Conservation (phyloP, 2,113 vertebrate genomes). For the Naja naja region DNA sequence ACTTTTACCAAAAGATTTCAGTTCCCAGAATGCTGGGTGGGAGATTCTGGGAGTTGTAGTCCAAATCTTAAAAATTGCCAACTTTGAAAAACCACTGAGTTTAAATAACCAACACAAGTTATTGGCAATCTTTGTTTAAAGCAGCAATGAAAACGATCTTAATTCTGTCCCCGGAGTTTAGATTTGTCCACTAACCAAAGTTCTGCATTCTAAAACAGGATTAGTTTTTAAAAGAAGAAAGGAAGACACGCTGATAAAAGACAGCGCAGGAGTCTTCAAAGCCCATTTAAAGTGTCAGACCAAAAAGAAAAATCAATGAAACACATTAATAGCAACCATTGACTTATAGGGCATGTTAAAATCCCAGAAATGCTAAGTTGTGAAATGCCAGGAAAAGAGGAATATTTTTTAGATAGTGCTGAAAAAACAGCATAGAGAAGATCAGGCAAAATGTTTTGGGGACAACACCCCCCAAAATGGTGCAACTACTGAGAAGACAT, state of each 20-base stretch:
- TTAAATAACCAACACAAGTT: background rate
- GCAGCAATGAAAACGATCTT: background rate
- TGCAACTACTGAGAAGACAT: background rate
- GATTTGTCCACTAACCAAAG: background rate
- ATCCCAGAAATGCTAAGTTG: background rate
- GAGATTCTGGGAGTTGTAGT: background rate
- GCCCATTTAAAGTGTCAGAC: background rate
- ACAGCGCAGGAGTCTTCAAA: background rate
- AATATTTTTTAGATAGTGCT: background rate
- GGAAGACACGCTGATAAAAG: background rate
- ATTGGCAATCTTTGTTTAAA: background rate
- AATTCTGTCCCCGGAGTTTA: background rate
- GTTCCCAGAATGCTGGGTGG: background rate
- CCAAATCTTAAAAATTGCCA: background rate
- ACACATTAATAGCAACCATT: background rate
- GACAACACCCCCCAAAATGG: background rate
- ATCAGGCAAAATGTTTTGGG: background rate
- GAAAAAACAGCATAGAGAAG: background rate
- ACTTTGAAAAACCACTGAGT: background rate
- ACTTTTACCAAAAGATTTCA: background rate
- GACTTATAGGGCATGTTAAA: background rate
- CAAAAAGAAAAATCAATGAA: background rate
- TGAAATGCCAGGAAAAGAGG: background rate
- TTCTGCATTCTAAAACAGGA: background rate
- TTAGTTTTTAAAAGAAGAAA: background rate